Evolutionary conservation across 2,797 vertebrate genomes (phyloP), one percentile per base, ranked within the genome.

Genomic region (Nothura maculosa): DNA sequence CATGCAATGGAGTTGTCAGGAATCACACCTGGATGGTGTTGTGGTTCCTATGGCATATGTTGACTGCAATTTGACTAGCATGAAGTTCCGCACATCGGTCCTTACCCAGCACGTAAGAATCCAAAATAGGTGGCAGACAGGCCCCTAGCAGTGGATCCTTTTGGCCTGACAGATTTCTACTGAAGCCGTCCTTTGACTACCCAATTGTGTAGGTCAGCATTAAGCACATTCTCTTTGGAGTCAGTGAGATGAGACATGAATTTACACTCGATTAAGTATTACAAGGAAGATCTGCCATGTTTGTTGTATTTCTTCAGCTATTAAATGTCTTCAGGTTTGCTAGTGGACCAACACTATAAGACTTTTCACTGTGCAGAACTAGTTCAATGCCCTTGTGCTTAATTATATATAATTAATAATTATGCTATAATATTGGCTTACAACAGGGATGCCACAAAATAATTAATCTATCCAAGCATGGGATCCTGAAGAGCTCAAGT

Each of bases 71-170:
- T 85, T 66, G 50, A 30, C 52, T 66, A 52, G 15, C 47, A 67
- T 15, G 54, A 8, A 16, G 1, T 45, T 11, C 11, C 50, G 40
- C 20, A 32, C 20, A 2, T 9, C 54, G 18, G 32, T 64, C 45
- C 16, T 75, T 34, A 43, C 30, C 12, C 32, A 75, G 9, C 10
- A 66, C 6, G 2, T 1, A n/a, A 9, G 27, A 76, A 73, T 40
- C 3, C n/a, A 70, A 70, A 64, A 84, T 0, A 3, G 4, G 7
- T n/a, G 57, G 13, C 52, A 87, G 55, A 24, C 20, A 73, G 13
- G 1, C 6, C 50, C 8, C 30, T 43, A 13, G 12, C 2, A 0
- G 1, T 6, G 4, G 13, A 7, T 40, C 30, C 4, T 67, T 54
- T n/a, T n/a, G 43, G 63, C 17, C 30, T 27, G 19, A 15, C 38